phyloP scores from a whole-genome alignment of 2,113 vertebrate species.

The Pluvialis apricaria region DNA sequence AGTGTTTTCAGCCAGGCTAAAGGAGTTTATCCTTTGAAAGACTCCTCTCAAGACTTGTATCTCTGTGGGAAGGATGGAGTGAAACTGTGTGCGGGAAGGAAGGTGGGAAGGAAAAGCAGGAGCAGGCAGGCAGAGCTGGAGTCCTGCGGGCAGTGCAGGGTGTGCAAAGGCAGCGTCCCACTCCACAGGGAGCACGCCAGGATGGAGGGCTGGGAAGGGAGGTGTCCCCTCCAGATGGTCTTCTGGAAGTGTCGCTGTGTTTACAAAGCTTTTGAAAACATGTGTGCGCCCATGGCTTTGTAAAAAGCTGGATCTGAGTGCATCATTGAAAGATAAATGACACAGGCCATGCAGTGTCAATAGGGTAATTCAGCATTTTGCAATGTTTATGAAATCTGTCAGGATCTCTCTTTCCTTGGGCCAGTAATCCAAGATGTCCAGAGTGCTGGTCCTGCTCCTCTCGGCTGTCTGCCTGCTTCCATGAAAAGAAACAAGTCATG shows the following conservation, averaged over 20 bases:
- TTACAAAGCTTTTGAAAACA: neutral
- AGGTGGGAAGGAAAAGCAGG: neutral
- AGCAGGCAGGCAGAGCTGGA: neutral
- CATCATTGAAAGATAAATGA: neutral
- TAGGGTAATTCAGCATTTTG: neutral
- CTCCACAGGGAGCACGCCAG: rapidly evolving
- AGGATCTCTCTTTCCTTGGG: neutral
- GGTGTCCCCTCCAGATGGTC: neutral
- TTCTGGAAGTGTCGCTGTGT: neutral
- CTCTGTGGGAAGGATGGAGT: neutral
- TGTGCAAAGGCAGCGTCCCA: neutral
- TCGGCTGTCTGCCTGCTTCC: neutral
- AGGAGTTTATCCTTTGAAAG: neutral
- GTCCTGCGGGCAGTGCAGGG: neutral
- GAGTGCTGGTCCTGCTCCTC: neutral
- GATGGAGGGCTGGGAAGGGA: neutral
- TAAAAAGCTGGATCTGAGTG: neutral
- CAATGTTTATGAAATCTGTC: neutral
- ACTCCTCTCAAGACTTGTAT: neutral
- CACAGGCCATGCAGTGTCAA: rapidly evolving
- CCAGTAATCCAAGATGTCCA: neutral
- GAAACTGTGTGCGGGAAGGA: neutral
- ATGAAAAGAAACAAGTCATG: neutral
- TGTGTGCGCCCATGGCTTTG: neutral
- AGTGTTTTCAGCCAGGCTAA: neutral